Conservation (phyloP, 2,797 vertebrate genomes). For the Cynopterus sphinx region DNA sequence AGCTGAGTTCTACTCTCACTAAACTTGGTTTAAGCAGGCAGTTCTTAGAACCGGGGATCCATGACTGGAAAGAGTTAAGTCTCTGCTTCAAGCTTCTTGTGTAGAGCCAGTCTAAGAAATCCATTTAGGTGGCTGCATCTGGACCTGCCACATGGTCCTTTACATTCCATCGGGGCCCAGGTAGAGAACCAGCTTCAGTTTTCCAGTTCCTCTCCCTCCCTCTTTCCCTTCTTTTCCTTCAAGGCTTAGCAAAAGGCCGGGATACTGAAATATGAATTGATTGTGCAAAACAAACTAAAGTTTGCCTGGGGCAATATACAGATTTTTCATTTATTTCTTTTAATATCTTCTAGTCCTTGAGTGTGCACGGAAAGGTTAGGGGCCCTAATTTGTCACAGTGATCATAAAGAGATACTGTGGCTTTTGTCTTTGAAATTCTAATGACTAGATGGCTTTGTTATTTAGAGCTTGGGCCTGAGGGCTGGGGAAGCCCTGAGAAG, state of each 20-base stretch:
- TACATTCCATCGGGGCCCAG: background rate
- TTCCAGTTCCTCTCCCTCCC: background rate
- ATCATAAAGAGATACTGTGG: slow-evolving; percentile 50
- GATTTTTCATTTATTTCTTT: slow-evolving; percentile 73
- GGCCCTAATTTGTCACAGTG: slow-evolving; percentile 53
- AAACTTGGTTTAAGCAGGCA: background rate
- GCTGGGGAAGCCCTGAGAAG: background rate
- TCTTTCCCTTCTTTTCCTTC: background rate
- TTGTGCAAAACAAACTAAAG: slow-evolving; percentile 68
- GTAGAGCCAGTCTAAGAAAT: background rate
- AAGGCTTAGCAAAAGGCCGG: slow-evolving; percentile 46
- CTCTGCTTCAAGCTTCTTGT: background rate
- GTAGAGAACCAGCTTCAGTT: background rate
- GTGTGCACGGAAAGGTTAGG: slow-evolving; percentile 48
- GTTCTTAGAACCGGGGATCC: background rate
- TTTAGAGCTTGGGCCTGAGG: slow-evolving; percentile 39
- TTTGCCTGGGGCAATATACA: slow-evolving; percentile 43
- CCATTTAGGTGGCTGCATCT: background rate
- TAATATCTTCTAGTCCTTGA: slow-evolving; percentile 54
- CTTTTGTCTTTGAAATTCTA: slow-evolving; percentile 70
- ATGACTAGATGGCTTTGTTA: slow-evolving; percentile 62
- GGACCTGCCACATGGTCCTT: background rate
- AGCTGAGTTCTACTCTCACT: background rate
- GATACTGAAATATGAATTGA: slow-evolving; percentile 68
- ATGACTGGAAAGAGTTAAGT: background rate